phyloP scores from a whole-genome alignment of 1,140 invertebrate species.

The Monomorium pharaonis region DNA sequence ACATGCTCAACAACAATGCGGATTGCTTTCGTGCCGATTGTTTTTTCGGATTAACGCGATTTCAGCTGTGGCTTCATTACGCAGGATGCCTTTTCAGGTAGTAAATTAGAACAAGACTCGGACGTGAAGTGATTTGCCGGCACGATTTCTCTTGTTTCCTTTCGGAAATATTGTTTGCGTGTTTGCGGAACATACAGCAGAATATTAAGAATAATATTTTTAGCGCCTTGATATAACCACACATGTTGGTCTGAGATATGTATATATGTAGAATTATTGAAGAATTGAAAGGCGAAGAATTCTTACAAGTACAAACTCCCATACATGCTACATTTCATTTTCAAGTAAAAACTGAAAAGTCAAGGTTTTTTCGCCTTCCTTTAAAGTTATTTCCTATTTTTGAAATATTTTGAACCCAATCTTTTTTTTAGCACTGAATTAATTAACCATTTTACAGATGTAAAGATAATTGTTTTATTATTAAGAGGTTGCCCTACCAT shows the following conservation, averaged over 20 bases:
- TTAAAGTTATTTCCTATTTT: not conserved
- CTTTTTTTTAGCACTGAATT: not conserved
- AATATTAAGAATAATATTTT: conserved; percentile 33
- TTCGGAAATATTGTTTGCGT: conserved; percentile 18
- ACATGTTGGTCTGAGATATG: not conserved
- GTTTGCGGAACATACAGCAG: not conserved
- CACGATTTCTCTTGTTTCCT: conserved; percentile 15
- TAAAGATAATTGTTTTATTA: no score
- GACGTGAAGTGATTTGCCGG: conserved; percentile 32
- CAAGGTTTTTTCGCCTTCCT: no score
- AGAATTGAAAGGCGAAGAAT: not conserved
- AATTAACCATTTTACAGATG: not conserved
- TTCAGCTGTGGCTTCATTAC: conserved; percentile 46
- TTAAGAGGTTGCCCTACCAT: no score
- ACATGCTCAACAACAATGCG: conserved; percentile 25
- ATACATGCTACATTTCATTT: not conserved
- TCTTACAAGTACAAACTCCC: not conserved
- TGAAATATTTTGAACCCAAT: not conserved
- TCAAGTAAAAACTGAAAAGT: not conserved
- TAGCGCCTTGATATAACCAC: not conserved
- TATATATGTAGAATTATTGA: not conserved
- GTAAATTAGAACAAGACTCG: conserved; percentile 37
- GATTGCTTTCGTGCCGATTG: conserved; percentile 49
- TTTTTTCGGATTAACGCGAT: conserved; percentile 55
- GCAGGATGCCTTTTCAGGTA: conserved; percentile 40